A percentile compares a stretch with the other conserved stretches of the same genome.
Conservation (phyloP, 2,113 vertebrate genomes). For the Leptobrachium ailaonicum region DNA sequence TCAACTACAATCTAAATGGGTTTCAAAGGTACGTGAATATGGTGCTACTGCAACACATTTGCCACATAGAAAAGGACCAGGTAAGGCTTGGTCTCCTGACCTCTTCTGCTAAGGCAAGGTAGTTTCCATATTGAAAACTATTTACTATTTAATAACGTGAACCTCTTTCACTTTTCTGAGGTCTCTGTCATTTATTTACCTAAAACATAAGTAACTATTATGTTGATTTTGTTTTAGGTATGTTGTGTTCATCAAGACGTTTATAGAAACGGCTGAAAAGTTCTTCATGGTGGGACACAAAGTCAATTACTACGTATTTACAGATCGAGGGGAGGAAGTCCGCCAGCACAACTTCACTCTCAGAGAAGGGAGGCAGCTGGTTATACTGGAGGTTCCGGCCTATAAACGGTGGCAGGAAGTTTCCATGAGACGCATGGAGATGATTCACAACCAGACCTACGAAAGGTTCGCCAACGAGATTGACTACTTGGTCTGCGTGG, state of each 20-base stretch:
- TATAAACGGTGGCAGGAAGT: constrained; percentile 62
- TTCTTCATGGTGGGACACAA: constrained; percentile 65
- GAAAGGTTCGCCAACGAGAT: constrained; percentile 5
- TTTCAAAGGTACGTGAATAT: too few relatives aligned
- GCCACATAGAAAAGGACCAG: constrained; percentile 66
- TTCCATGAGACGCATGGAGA: constrained; percentile 60
- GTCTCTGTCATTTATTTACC: constrained; percentile 61
- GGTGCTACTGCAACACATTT: constrained; percentile 62
- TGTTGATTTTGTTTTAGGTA: constrained; percentile 36
- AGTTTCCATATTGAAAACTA: constrained; percentile 57
- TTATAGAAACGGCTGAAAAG: constrained; percentile 64
- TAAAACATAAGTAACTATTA: not conserved
- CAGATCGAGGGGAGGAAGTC: not conserved
- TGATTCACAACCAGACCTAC: constrained; percentile 53
- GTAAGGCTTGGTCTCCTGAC: constrained; percentile 73
- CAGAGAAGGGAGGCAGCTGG: constrained; percentile 20
- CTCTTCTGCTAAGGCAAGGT: constrained; percentile 60
- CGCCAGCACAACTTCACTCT: not conserved
- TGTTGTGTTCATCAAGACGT: constrained; percentile 58
- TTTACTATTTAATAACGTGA: constrained; percentile 38
- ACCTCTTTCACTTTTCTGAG: constrained; percentile 49
- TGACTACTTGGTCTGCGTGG: constrained; percentile 62
- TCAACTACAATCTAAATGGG: too few relatives aligned
- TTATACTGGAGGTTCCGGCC: constrained; percentile 29
- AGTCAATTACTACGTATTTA: constrained; percentile 67